These are phyloP conservation scores for Aquatica leii DNA, from an alignment of 2,888 invertebrate genomes.

Conservation along the genomic window DNA sequence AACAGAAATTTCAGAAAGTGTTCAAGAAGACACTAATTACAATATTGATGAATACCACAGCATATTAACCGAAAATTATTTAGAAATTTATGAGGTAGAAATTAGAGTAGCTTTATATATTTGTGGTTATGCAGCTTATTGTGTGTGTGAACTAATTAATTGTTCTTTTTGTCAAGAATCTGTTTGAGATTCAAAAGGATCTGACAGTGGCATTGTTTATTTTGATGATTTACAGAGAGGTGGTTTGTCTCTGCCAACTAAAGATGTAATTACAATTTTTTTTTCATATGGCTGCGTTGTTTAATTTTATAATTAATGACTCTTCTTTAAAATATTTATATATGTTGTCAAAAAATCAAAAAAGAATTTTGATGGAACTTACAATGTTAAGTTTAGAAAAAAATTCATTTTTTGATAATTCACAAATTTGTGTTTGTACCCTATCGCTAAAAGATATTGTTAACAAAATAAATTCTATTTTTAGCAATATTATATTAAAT, in stretches of 20 bases:
- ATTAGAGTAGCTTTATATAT: not conserved
- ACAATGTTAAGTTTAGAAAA: not conserved
- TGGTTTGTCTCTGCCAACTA: conserved; percentile 2
- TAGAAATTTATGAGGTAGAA: not conserved
- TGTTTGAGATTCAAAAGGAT: not conserved
- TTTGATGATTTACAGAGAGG: conserved; percentile 15
- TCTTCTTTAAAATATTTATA: not conserved
- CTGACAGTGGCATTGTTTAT: not conserved
- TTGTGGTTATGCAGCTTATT: not conserved
- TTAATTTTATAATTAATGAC: conserved; percentile 10
- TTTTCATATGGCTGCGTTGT: conserved; percentile 15
- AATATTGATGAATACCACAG: too few relatives aligned
- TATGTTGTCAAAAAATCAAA: not conserved
- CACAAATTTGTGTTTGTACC: not conserved
- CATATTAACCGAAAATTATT: too few relatives aligned
- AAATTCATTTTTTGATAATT: not conserved
- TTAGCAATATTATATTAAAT: conserved; percentile 10
- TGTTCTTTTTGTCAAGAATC: not conserved
- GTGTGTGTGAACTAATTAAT: not conserved
- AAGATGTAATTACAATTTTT: conserved; percentile 8
- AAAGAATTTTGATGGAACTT: not conserved
- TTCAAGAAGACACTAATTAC: not conserved
- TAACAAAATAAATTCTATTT: not conserved
- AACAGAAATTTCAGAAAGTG: not conserved
- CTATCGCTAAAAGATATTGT: not conserved